These are phyloP conservation scores for Sarcophaga carnaria DNA, from an alignment of 2,888 invertebrate species.

Conservation along the genomic window DNA sequence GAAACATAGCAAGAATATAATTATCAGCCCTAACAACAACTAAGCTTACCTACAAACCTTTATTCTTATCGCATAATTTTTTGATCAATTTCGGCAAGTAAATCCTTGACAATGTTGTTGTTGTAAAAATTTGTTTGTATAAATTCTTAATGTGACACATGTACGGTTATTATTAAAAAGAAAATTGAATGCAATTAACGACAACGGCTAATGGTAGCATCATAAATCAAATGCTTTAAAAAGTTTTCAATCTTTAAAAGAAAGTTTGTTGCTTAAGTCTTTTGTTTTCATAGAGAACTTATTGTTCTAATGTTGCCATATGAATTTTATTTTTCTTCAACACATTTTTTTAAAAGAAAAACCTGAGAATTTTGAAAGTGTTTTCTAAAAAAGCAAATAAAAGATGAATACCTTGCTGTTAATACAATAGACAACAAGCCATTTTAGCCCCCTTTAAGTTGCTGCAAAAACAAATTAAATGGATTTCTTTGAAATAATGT, in stretches of 20 bases:
- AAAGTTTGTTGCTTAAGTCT: neutral
- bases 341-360: neutral
- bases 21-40: too few species aligned
- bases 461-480: neutral
- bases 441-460: neutral
- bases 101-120: too few species aligned
- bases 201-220: neutral
- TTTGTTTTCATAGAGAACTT: neutral
- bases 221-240: neutral
- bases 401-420: neutral
- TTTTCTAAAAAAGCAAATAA: neutral
- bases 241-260: neutral
- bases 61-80: too few species aligned
- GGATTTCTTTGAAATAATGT: neutral
- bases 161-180: too few species aligned
- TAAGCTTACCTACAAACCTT: too few species aligned
- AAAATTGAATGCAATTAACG: neutral
- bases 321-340: too few species aligned
- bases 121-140: too few species aligned
- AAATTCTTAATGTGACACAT: too few species aligned
- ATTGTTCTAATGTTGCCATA: neutral
- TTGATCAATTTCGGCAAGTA: too few species aligned
- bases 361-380: neutral
- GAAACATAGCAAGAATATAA: too few species aligned
- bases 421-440: neutral